Evolutionary conservation across 2,797 vertebrate species (phyloP), one percentile per base, ranked within the genome.

Genomic region (Lacerta agilis): DNA sequence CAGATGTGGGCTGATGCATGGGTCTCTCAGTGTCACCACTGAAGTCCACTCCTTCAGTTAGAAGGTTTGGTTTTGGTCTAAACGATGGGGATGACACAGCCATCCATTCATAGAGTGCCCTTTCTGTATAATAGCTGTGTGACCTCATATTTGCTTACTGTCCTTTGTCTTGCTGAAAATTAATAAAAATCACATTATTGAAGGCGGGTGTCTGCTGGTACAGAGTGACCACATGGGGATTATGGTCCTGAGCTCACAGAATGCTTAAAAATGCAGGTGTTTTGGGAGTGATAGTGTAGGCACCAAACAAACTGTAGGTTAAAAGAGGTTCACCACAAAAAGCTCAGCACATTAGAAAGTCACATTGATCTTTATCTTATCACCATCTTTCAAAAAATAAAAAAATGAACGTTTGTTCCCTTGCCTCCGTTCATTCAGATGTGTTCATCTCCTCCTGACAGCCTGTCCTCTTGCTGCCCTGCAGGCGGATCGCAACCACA

Each of bases 101-200:
- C 17, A 79, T 18, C 8, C 33, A 49, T 86, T 90, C 86, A 91
- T 93, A 93, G 84, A 61, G n/a, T 83, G 90, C 58, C 45, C 85
- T 81, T 86, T 73, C 58, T 94, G 86, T 88, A 33, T 85, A 92
- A 61, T 86, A 90, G 91, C 94, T 88, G 64, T 87, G 11, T 87
- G 90, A 79, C 76, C 41, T 88, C 69, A 29, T 83, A 77, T 89
- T 82, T 81, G 86, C 80, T 90, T 71, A 86, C 88, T 82, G 43
- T 78, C 85, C 87, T 91, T 93, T 94, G 91, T 95, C 86, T 20
- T 86, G 58, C 4, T 90, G 86, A 89, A 92, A 93, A 93, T n/a
- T 91, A 92, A 91, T 93, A 92, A 93, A 55, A 90, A 91, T n/a
- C 20, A 86, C 91, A 79, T 92, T 94, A 55, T 93, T 77, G 61